Conservation (phyloP, 2,888 invertebrate genomes). For the Lepidocyrtoides sp. region DNA sequence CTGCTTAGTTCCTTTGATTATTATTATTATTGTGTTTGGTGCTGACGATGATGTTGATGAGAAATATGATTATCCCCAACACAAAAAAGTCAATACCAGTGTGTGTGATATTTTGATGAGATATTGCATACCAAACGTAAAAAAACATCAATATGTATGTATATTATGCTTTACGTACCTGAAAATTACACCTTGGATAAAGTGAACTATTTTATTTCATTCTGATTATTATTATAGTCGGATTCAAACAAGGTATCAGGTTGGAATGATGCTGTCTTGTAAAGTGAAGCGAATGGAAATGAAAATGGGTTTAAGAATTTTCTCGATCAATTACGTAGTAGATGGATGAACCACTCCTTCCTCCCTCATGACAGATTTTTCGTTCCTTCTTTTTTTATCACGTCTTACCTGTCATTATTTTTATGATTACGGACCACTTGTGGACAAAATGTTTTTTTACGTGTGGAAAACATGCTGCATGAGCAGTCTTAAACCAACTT, state of each 20-base stretch:
- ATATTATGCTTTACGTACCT: no score
- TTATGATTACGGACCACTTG: conserved; percentile 66
- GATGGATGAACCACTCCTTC: conserved; percentile 64
- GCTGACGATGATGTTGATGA: conserved; percentile 55
- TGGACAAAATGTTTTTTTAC: conserved; percentile 46
- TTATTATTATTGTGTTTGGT: conserved; percentile 53
- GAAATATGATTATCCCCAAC: conserved; percentile 35
- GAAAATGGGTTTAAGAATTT: conserved; percentile 45
- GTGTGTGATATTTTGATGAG: conserved; percentile 47
- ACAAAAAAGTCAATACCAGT: conserved; percentile 45
- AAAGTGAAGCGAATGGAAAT: conserved; percentile 12
- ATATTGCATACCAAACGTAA: conserved; percentile 23
- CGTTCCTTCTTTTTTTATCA: conserved; percentile 54
- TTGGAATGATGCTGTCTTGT: conserved; percentile 19
- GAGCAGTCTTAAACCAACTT: background rate
- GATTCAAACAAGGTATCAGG: conserved; percentile 5
- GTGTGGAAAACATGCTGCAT: background rate
- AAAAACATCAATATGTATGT: conserved; percentile 26
- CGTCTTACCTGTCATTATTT: conserved; percentile 67
- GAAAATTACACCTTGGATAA: conserved; percentile 39
- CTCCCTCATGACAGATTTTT: conserved; percentile 68
- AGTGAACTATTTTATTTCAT: conserved; percentile 49
- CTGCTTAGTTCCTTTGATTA: conserved; percentile 50
- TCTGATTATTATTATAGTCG: background rate
- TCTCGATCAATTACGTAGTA: conserved; percentile 34